phyloP scores from a whole-genome alignment of 1,140 invertebrate species.

The Micrasema longulum region DNA sequence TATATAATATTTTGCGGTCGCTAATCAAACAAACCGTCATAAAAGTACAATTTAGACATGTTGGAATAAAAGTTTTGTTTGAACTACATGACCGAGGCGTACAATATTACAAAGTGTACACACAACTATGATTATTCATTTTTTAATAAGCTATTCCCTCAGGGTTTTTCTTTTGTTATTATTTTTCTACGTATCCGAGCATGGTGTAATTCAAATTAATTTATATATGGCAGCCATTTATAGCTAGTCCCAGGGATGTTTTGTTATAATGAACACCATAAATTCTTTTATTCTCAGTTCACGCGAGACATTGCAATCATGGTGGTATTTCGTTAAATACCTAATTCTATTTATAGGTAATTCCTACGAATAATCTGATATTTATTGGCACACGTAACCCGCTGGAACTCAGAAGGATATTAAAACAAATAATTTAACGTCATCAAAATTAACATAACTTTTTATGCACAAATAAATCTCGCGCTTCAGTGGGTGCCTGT shows the following conservation, averaged over 20 bases:
- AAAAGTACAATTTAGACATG: conserved; percentile 21
- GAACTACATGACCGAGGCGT: background rate
- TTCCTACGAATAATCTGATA: no score
- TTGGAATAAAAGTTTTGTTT: conserved; percentile 16
- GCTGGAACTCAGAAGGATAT: no score
- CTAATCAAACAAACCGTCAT: conserved; percentile 23
- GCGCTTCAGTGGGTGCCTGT: no score
- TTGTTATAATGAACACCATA: conserved; percentile 34
- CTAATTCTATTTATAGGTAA: no score
- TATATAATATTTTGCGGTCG: conserved; percentile 23
- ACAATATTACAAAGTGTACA: background rate
- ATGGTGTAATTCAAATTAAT: conserved; percentile 39
- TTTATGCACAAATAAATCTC: no score
- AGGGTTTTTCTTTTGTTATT: conserved; percentile 16
- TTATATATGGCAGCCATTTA: conserved; percentile 23
- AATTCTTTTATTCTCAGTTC: conserved; percentile 24
- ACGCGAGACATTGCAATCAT: conserved; percentile 28
- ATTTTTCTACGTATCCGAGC: conserved; percentile 26
- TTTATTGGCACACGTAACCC: no score
- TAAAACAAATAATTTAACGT: no score
- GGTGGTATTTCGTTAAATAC: no score
- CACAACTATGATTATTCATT: conserved; percentile 5
- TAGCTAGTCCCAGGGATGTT: conserved; percentile 23
- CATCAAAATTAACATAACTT: no score
- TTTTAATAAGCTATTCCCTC: conserved; percentile 23